Base-by-base conservation (phyloP, 2,797 vertebrate genomes). In the Typhlichthys subterraneus region DNA sequence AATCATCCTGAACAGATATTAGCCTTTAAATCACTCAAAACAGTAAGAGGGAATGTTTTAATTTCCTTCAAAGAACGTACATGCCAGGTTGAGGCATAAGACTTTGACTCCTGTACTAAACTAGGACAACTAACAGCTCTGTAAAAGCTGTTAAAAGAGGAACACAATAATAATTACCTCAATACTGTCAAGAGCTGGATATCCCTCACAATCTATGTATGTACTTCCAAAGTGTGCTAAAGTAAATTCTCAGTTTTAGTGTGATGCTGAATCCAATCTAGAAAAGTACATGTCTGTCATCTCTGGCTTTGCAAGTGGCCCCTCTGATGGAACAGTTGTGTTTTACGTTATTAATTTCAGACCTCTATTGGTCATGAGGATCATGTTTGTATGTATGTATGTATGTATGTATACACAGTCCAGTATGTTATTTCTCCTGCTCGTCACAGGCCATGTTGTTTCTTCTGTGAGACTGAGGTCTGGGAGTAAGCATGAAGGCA, bases 401-500 rank as follows among this genome's bases (percentile, higher is more conserved):
- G 19, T 19, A 19, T 19, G 2, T 19, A 19, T 19, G 2, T 19
- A 19, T 19, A 17, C 15, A 17, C 15, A 17, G 89, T 87, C 83
- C 68, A 61, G 81, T 59, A 70, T 89, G 84, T 92, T 89, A 1
- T 19, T 89, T 89, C 86, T 87, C 86, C 83, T 87, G 76, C 73
- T 79, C 11, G 84, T 91, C 87, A 88, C 86, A 81, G 76, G 84
- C 80, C 85, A 87, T 82, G 81, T 84, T 79, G 68, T 29, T 57
- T 80, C 83, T 78, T 84, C 79, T 85, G 82, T 87, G 81, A 81
- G 89, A 89, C 80, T 81, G 59, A 11, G 49, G 72, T 73, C 69
- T 76, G 77, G 73, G 77, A 86, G 72, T 9, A 55, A 85, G 74
- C 72, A 75, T 75, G 82, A 46, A 77, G 68, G 75, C 88, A 93